Percentiles rank a stretch among this genome's conserved stretches.
Conservation (phyloP, 2,888 invertebrate species). For the Mactromeris polynyma region DNA sequence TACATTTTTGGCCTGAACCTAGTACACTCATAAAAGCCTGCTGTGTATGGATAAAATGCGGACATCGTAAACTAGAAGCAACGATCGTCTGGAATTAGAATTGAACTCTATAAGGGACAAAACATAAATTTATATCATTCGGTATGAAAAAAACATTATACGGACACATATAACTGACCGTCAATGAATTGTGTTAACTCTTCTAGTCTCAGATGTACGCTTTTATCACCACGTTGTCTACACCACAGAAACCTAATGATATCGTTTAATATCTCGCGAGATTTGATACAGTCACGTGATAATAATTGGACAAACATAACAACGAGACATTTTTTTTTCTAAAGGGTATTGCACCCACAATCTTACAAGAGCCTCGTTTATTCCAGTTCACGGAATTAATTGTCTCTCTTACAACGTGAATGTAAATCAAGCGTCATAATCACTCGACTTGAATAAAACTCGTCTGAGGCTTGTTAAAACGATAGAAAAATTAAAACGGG, state of each 20-base stretch:
- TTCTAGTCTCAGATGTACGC: not conserved
- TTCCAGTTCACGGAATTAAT: too few relatives aligned
- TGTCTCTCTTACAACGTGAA: too few relatives aligned
- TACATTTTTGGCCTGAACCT: too few relatives aligned
- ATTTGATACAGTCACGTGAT: not conserved
- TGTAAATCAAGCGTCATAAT: too few relatives aligned
- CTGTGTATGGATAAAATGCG: too few relatives aligned
- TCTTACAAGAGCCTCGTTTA: too few relatives aligned
- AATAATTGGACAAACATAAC: not conserved
- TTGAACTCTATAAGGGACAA: not conserved
- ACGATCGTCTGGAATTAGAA: not conserved
- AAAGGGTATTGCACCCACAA: too few relatives aligned
- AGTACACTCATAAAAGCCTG: too few relatives aligned
- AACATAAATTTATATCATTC: not conserved
- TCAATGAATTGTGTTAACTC: not conserved
- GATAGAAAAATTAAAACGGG: too few relatives aligned
- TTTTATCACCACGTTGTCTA: not conserved
- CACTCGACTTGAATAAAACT: too few relatives aligned
- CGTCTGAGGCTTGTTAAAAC: too few relatives aligned
- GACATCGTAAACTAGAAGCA: too few relatives aligned
- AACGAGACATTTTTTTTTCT: not conserved
- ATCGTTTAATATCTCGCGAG: not conserved
- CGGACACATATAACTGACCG: not conserved
- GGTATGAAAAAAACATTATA: not conserved
- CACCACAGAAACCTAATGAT: not conserved